Evolutionary conservation across 1,140 invertebrate species (phyloP), one percentile per base, ranked within the genome.

Genomic region (Diuraphis noxia): DNA sequence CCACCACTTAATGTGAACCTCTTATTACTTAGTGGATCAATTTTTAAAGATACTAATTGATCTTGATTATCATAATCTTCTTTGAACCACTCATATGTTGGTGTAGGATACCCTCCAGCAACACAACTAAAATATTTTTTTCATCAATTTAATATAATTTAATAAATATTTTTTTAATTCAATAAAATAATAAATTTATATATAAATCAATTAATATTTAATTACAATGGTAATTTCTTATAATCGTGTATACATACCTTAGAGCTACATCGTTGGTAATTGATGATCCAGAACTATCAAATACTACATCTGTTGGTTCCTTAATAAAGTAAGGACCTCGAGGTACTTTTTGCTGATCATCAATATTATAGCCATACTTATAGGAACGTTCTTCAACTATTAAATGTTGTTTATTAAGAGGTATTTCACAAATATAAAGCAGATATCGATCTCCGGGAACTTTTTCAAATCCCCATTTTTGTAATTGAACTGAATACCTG

Each of bases 1-100:
- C 98, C 98, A 92, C 98, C 98, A 93, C 97, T 98, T 19, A 99
- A 94, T 6, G 98, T 98, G 93, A 97, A 98, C 88, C 97, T 95
- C 34, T 93, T 93, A 93, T 98, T 96, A 40, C 92, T 92, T 84
- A 98, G 93, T 1, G 97, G 97, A 94, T 99, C 96, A 92, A 99
- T 97, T 93, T 95, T 95, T 63, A 94, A 95, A 25, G 96, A 96
- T 92, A 96, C 94, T 7, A 97, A 93, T 49, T 95, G 95, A 93
- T 97, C 96, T 40, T 91, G 41, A 93, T 97, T 96, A 93, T 96
- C 95, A 94, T 97, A 98, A 92, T 97, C 96, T 95, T 98, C 98
- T 93, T 96, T 96, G 93, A 96, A 99, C 98, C 98, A 99, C 93
- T 96, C 95, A 94, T 99, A 99, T 13, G 96, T 96, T 0, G 98